Percentiles rank a stretch among this genome's conserved stretches.
Conservation (phyloP, 2,888 invertebrate species). For the Agrilus biguttatus region DNA sequence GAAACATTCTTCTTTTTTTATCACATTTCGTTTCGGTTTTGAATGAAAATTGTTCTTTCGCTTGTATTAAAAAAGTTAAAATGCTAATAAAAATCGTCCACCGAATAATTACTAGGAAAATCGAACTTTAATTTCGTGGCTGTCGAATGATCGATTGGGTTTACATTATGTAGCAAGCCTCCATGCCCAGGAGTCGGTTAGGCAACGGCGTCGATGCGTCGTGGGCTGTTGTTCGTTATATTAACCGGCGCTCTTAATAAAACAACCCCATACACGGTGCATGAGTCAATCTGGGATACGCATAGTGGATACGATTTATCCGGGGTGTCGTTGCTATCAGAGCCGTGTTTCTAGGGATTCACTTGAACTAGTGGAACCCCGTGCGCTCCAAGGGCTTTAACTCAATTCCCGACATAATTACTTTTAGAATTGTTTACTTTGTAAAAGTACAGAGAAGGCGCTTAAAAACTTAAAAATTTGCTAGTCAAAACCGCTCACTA, state of each 20-base stretch:
- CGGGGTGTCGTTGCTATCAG: conserved; percentile 30
- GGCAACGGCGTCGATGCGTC: conserved; percentile 7
- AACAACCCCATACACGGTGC: conserved; percentile 15
- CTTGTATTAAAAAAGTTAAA: too few species aligned
- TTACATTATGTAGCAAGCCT: conserved; percentile 12
- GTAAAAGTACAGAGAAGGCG: neutral
- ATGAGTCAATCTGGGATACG: conserved; percentile 35
- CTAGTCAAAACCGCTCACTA: neutral
- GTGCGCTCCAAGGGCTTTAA: conserved; percentile 1
- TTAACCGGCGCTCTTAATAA: conserved; percentile 22
- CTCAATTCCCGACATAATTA: too few species aligned
- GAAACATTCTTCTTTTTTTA: too few species aligned
- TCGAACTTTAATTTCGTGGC: conserved; percentile 20
- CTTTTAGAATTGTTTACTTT: neutral
- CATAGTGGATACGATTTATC: conserved; percentile 32
- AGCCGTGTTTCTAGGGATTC: conserved; percentile 9
- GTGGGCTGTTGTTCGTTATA: conserved; percentile 12
- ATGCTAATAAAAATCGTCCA: neutral
- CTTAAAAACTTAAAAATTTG: too few species aligned
- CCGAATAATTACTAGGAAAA: conserved; percentile 7
- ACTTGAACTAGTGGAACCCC: conserved; percentile 4
- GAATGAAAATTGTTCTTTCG: too few species aligned
- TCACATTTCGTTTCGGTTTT: too few species aligned
- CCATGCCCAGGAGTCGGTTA: conserved; percentile 9
- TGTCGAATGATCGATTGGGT: conserved; percentile 23